Percentiles rank a stretch among this genome's conserved stretches.
Conservation (phyloP, 2,888 invertebrate species). For the Heliothis peltigera region DNA sequence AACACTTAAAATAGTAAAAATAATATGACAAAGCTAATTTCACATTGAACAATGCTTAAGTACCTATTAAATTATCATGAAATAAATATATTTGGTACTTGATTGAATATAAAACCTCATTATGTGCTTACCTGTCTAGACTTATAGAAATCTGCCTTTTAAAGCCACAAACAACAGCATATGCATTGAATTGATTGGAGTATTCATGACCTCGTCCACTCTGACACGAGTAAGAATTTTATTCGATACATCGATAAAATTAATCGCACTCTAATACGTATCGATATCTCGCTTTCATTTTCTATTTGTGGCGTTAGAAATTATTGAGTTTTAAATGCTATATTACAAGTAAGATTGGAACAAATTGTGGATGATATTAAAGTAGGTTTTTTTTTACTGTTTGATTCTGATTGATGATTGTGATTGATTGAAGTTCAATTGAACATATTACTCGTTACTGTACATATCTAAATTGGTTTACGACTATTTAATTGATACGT, state of each 20-base stretch:
- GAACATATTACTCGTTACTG: slow-evolving; percentile 37
- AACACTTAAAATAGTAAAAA: background rate
- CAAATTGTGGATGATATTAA: slow-evolving; percentile 45
- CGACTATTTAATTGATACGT: slow-evolving; percentile 40
- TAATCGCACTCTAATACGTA: background rate
- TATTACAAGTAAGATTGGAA: slow-evolving; percentile 58
- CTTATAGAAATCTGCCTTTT: slow-evolving; percentile 36
- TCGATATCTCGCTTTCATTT: slow-evolving; percentile 65
- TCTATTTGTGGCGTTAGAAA: slow-evolving; percentile 65
- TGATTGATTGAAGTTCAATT: slow-evolving; percentile 45
- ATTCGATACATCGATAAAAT: slow-evolving; percentile 1
- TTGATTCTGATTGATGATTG: slow-evolving; percentile 50
- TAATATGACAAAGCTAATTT: background rate
- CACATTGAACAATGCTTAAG: background rate
- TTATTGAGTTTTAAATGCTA: slow-evolving; percentile 41
- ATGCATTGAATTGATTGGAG: slow-evolving; percentile 24
- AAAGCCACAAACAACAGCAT: slow-evolving; percentile 1
- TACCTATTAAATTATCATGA: background rate
- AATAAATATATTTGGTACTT: background rate
- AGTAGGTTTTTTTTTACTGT: slow-evolving; percentile 48
- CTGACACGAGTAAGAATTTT: slow-evolving; percentile 7
- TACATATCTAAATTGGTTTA: slow-evolving; percentile 42
- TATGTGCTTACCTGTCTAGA: slow-evolving; percentile 36
- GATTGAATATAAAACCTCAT: slow-evolving; percentile 18
- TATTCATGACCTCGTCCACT: slow-evolving; percentile 6